These are phyloP conservation scores for Tetanocera ferruginea DNA, from an alignment of 2,888 invertebrate species.

Conservation along the genomic window DNA sequence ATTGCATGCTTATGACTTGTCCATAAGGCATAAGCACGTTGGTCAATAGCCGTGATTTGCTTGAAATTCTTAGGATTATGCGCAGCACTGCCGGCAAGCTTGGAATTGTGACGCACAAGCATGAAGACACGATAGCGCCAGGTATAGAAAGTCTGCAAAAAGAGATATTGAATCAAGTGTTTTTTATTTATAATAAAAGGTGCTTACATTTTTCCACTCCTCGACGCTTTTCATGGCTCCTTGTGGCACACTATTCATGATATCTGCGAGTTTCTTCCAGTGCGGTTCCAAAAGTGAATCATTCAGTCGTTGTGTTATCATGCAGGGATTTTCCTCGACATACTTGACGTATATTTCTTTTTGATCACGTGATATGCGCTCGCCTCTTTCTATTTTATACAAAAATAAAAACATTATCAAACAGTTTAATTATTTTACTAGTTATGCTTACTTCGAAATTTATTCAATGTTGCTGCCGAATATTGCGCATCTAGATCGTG, in stretches of 20 bases:
- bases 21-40: constrained; percentile 65
- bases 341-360: constrained; percentile 64
- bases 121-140: constrained; percentile 66
- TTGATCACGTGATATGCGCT: constrained; percentile 65
- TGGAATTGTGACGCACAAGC: constrained; percentile 65
- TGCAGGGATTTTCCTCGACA: constrained; percentile 65
- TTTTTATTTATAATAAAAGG: background rate
- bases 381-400: constrained; percentile 58
- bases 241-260: constrained; percentile 64
- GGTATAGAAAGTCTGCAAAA: constrained; percentile 60
- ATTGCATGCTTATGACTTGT: constrained; percentile 63
- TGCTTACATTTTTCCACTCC: constrained; percentile 58
- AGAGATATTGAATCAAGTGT: background rate
- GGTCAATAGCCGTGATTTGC: constrained; percentile 63
- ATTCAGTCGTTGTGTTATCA: constrained; percentile 63
- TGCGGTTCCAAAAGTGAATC: constrained; percentile 62
- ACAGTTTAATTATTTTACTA: background rate
- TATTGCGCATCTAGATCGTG: constrained; percentile 50
- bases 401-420: background rate
- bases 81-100: constrained; percentile 62
- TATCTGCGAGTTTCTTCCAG: constrained; percentile 61
- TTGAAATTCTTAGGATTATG: constrained; percentile 64
- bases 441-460: constrained; percentile 30
- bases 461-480: constrained; percentile 52
- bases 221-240: constrained; percentile 65